These are phyloP conservation scores for Cerastoderma edule DNA, from an alignment of 2,888 invertebrate genomes.

Conservation along the genomic window DNA sequence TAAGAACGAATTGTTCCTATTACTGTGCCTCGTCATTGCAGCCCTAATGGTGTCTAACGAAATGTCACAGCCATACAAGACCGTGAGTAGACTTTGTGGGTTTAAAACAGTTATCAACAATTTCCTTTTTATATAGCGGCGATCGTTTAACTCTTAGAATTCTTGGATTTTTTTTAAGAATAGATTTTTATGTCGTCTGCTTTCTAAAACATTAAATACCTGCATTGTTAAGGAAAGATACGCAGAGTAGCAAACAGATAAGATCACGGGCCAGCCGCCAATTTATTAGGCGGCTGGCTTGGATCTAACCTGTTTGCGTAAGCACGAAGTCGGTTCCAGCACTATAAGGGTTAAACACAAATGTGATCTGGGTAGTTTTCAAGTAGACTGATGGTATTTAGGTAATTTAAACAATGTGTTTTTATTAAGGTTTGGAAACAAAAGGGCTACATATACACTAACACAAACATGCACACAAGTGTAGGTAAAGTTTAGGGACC, in stretches of 20 bases:
- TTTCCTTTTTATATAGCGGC: neutral
- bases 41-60: slow-evolving; percentile 1
- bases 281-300: too few species aligned
- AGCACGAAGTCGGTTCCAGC: too few species aligned
- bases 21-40: neutral
- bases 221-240: neutral
- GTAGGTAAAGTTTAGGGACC: too few species aligned
- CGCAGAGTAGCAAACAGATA: neutral
- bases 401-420: too few species aligned
- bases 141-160: neutral
- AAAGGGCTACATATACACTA: too few species aligned
- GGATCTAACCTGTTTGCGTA: too few species aligned
- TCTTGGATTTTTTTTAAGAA: neutral
- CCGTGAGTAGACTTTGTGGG: neutral
- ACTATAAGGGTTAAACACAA: too few species aligned
- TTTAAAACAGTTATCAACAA: neutral
- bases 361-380: too few species aligned
- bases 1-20: neutral
- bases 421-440: too few species aligned
- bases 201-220: neutral
- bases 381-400: too few species aligned
- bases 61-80: neutral
- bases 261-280: too few species aligned
- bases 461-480: too few species aligned
- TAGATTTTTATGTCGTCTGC: neutral